Evolutionary conservation across 2,113 vertebrate species (phyloP).

Genomic region (Cyanoliseus patagonus): DNA sequence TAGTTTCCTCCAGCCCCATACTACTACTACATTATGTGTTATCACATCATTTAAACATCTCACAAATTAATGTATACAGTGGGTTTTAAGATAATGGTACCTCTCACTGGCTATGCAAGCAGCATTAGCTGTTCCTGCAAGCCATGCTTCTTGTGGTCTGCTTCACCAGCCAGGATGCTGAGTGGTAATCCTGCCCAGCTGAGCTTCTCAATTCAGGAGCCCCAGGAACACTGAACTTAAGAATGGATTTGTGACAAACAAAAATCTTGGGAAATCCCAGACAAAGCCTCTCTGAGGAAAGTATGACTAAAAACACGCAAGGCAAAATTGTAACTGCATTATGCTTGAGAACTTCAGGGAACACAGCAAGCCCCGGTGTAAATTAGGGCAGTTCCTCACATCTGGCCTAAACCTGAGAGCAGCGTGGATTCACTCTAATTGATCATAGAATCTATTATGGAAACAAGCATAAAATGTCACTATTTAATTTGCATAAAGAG

Average conservation of each 20-base stretch:
- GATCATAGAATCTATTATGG: neutral
- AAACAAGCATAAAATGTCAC: neutral
- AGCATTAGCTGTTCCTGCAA: neutral
- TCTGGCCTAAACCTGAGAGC: neutral
- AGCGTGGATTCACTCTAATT: neutral
- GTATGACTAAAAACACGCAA: neutral
- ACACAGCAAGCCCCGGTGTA: neutral
- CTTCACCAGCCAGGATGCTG: neutral
- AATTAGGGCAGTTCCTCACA: neutral
- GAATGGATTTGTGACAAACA: neutral
- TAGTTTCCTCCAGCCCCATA: neutral
- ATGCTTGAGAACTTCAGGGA: neutral
- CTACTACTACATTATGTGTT: neutral
- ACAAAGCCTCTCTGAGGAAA: neutral
- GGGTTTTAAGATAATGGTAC: neutral
- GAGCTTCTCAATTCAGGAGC: neutral
- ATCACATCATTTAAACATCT: neutral
- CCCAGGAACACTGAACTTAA: neutral
- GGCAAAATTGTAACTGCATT: neutral
- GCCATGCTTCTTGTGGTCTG: neutral
- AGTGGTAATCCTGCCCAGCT: neutral
- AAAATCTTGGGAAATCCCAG: neutral
- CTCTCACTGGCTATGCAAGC: neutral
- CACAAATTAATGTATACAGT: neutral
- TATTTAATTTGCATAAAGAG: neutral